phyloP scores from a whole-genome alignment of 2,888 invertebrate species.

The Lagria hirta region DNA sequence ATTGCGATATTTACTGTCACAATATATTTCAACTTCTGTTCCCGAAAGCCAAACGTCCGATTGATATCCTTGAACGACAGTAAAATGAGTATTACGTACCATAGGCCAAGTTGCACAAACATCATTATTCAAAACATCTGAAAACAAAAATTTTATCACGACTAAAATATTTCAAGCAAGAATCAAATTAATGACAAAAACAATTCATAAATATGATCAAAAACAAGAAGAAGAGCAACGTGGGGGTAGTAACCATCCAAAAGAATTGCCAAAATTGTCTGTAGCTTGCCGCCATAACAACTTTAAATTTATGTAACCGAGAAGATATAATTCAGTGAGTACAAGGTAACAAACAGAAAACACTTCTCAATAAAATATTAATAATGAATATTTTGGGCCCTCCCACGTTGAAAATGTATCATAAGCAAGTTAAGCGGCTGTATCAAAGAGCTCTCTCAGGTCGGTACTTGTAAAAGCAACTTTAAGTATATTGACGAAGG shows the following conservation, averaged over 20 bases:
- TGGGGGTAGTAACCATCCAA: too few species aligned
- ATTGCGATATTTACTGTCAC: slow-evolving; percentile 48
- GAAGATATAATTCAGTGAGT: slow-evolving; percentile 32
- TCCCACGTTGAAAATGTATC: slow-evolving; percentile 51
- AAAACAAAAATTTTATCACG: slow-evolving; percentile 13
- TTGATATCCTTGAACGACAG: slow-evolving; percentile 30
- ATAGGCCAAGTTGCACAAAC: slow-evolving; percentile 29
- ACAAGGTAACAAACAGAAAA: slow-evolving; percentile 35
- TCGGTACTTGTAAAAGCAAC: slow-evolving; percentile 36
- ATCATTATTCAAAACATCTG: slow-evolving; percentile 28
- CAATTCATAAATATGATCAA: slow-evolving; percentile 6
- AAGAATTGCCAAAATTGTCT: slow-evolving; percentile 21
- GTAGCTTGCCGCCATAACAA: slow-evolving; percentile 19
- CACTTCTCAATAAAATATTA: slow-evolving; percentile 34
- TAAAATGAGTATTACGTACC: slow-evolving; percentile 27
- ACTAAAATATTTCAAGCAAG: slow-evolving; percentile 9
- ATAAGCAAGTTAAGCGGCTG: slow-evolving; percentile 34
- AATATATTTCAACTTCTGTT: slow-evolving; percentile 48
- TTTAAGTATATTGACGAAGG: slow-evolving; percentile 19
- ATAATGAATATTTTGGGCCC: slow-evolving; percentile 47
- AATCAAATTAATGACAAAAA: slow-evolving; percentile 13
- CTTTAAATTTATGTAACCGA: slow-evolving; percentile 28
- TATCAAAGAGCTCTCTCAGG: slow-evolving; percentile 42
- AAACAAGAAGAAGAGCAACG: not conserved
- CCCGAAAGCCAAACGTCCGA: slow-evolving; percentile 35